Percentiles rank a stretch among this genome's conserved stretches.
Conservation (phyloP, 2,113 vertebrate genomes). For the Lipotes vexillifer region DNA sequence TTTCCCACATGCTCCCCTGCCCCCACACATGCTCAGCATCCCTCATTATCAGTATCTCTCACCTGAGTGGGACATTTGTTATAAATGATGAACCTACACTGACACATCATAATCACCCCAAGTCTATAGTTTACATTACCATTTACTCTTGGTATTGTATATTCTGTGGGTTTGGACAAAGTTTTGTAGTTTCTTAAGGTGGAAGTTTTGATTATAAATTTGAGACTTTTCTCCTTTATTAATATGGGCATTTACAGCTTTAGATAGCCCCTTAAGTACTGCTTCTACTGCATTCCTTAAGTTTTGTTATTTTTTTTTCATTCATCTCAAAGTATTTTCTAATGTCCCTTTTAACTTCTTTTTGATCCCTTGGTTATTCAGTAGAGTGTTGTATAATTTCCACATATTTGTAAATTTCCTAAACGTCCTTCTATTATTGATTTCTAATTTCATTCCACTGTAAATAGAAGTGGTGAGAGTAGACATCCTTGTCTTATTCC, state of each 20-base stretch:
- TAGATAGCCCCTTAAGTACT: neutral
- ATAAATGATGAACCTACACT: neutral
- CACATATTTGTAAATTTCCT: neutral
- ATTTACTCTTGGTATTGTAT: neutral
- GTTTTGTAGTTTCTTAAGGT: neutral
- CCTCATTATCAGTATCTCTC: neutral
- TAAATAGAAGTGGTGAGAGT: neutral
- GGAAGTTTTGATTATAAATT: conserved; percentile 4
- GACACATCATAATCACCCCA: neutral
- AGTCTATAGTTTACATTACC: neutral
- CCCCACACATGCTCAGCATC: neutral
- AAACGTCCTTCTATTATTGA: neutral
- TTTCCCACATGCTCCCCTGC: neutral
- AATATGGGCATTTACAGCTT: neutral
- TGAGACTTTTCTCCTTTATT: neutral
- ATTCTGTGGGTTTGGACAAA: neutral
- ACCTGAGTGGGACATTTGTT: neutral
- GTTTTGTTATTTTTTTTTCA: conserved; percentile 37
- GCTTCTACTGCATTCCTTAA: neutral
- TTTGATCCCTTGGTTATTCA: neutral
- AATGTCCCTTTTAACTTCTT: neutral
- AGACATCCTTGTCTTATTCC: neutral
- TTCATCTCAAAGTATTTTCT: conserved; percentile 8
- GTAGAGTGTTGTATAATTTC: neutral
- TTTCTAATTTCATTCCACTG: conserved; percentile 22